These are phyloP conservation scores for Arrhamphus sclerolepis DNA, from an alignment of 2,797 vertebrate species.

Conservation along the genomic window DNA sequence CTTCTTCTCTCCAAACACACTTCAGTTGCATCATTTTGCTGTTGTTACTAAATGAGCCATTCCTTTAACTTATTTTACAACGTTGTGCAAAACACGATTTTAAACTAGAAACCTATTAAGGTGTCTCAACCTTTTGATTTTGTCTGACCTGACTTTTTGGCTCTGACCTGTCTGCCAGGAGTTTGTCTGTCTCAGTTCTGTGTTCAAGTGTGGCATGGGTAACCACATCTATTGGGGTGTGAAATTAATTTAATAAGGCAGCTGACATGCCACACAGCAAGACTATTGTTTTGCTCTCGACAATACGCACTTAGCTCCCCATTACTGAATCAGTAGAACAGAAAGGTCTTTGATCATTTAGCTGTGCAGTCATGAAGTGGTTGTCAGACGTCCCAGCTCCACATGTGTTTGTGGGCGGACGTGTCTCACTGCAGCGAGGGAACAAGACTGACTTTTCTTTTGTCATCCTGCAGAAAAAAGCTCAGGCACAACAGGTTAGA, in stretches of 20 bases:
- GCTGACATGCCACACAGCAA: constrained; percentile 29
- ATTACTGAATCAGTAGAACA: constrained; percentile 32
- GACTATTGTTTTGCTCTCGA: constrained; percentile 49
- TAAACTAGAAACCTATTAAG: no score
- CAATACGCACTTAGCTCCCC: constrained; percentile 30
- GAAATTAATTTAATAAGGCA: constrained; percentile 58
- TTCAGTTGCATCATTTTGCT: no score
- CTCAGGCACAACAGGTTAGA: constrained; percentile 90
- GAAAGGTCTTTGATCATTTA: constrained; percentile 48
- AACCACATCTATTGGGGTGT: constrained; percentile 55
- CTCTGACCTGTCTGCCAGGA: no score
- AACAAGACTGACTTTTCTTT: constrained; percentile 47
- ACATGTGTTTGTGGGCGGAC: constrained; percentile 28
- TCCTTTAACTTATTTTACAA: no score
- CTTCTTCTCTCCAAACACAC: no score
- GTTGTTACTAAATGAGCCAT: no score
- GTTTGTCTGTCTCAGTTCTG: constrained; percentile 24
- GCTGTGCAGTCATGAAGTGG: constrained; percentile 21
- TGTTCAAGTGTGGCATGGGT: constrained; percentile 25
- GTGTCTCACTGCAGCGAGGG: constrained; percentile 17
- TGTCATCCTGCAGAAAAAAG: constrained; percentile 87
- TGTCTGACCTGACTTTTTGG: no score
- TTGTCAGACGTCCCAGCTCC: constrained; percentile 30
- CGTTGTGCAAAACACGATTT: no score
- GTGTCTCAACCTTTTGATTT: no score